These are phyloP conservation scores for Stegophylla sp. DNA, from an alignment of 2,888 invertebrate genomes.

Conservation along the genomic window DNA sequence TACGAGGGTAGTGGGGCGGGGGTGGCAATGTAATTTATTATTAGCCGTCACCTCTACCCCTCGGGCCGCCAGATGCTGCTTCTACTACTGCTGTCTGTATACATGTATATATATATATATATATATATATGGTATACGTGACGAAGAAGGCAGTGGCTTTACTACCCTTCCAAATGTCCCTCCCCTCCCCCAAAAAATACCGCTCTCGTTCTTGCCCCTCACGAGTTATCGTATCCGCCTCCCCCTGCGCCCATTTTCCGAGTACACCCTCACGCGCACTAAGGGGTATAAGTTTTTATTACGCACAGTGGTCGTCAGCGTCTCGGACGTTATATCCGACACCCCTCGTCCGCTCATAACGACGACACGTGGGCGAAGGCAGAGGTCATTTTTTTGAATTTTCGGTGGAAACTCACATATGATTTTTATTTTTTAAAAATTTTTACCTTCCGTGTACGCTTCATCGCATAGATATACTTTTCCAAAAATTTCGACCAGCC, in stretches of 20 bases:
- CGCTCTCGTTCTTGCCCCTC: no score
- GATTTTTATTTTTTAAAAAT: no score
- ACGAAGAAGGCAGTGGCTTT: neutral
- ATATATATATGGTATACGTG: no score
- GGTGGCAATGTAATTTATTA: constrained; percentile 54
- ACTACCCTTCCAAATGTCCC: neutral
- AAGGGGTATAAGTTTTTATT: no score
- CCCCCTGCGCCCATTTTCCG: neutral
- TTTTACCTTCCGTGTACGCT: no score
- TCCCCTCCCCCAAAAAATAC: neutral
- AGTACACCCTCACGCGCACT: no score
- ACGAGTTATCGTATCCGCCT: neutral
- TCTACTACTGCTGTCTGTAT: neutral
- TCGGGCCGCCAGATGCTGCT: constrained; percentile 46
- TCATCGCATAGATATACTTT: no score
- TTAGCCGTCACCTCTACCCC: constrained; percentile 56
- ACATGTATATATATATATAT: no score
- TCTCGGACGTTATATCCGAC: constrained; percentile 1
- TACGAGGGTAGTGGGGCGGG: neutral
- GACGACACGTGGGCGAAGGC: neutral
- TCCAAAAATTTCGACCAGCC: no score
- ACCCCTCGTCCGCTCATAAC: neutral
- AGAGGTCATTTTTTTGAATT: no score
- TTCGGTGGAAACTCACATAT: no score
- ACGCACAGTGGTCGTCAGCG: neutral